Evolutionary conservation across 2,888 invertebrate genomes (phyloP).

Genomic region (Encarsia formosa): DNA sequence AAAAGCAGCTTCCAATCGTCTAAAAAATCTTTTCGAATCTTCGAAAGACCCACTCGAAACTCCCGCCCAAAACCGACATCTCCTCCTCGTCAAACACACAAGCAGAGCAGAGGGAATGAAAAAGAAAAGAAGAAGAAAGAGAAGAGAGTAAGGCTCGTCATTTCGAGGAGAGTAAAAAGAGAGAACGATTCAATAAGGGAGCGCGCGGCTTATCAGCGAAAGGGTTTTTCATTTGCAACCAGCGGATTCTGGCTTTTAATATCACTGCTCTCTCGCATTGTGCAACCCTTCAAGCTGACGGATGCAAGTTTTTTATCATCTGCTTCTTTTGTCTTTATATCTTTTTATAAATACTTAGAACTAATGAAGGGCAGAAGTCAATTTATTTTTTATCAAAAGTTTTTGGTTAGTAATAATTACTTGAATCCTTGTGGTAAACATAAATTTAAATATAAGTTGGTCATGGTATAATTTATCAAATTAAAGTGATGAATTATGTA

Average conservation of each 20-base stretch:
- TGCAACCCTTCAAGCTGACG: slow-evolving; percentile 6
- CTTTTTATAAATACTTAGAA: too few relatives aligned
- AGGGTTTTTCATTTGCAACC: slow-evolving; percentile 22
- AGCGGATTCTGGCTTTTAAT: slow-evolving; percentile 12
- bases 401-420: too few relatives aligned
- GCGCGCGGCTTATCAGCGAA: slow-evolving; percentile 2
- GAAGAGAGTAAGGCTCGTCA: slow-evolving; percentile 8
- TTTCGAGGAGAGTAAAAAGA: slow-evolving; percentile 9
- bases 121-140: neutral
- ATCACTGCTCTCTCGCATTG: slow-evolving; percentile 16
- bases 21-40: slow-evolving; percentile 25
- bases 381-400: too few relatives aligned
- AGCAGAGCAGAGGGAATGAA: neutral
- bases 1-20: neutral
- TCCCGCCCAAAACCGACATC: slow-evolving; percentile 15
- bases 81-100: slow-evolving; percentile 8
- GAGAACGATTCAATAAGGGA: slow-evolving; percentile 17
- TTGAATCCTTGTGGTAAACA: too few relatives aligned
- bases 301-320: neutral
- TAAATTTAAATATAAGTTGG: too few relatives aligned
- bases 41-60: slow-evolving; percentile 19
- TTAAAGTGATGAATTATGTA: too few relatives aligned
- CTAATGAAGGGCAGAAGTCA: too few relatives aligned
- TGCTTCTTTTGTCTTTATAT: too few relatives aligned
- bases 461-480: too few relatives aligned